Base-by-base conservation (phyloP, 2,888 invertebrate genomes). In the Himalopsyche anomala region DNA sequence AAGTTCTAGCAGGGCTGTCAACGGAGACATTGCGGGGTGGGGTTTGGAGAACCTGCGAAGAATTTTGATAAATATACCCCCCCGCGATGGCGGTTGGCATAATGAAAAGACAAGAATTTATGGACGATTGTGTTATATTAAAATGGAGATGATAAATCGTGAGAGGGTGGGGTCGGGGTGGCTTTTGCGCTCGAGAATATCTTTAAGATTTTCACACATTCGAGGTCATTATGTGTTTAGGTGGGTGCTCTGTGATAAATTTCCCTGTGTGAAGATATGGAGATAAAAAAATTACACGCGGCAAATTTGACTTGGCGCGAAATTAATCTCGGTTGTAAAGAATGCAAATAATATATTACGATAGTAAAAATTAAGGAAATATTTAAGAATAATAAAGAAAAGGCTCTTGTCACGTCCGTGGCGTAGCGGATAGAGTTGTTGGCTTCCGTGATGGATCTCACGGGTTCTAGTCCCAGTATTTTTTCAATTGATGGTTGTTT, bases 41-140 rank as follows among this genome's bases (percentile, higher is more conserved):
- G 40, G 15, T 3, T 42, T n/a, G 42, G 19, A 38, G 45, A 38
- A 51, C 81, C 51, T 42, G 81, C 11, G 81, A 81, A 42, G 81
- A 81, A 81, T 51, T 42, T 69, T 84, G 84, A 86, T 86, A 86
- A 84, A 86, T 86, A 82, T 62, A n/a, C 5, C 55, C 80, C 8
- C 83, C 28, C 62, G 28, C 79, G 80, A 15, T 19, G 79, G 40
- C 28, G 51, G 82, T 42, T 82, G 84, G 38, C 82, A 62, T 86
- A 84, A 86, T 86, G 86, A 86, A 86, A 84, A 84, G 82, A 82
- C 86, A 84, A 79, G 86, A 86, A 86, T 86, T 84, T 86, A 82
- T 84, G 84, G 86, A 84, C 84, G 86, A 86, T 84, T 84, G 86
- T 84, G 83, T 86, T 86, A 82, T 86, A 86, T 86, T 86, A 86